Conservation (phyloP, 2,888 invertebrate species). For the Drosophila algonquin region DNA sequence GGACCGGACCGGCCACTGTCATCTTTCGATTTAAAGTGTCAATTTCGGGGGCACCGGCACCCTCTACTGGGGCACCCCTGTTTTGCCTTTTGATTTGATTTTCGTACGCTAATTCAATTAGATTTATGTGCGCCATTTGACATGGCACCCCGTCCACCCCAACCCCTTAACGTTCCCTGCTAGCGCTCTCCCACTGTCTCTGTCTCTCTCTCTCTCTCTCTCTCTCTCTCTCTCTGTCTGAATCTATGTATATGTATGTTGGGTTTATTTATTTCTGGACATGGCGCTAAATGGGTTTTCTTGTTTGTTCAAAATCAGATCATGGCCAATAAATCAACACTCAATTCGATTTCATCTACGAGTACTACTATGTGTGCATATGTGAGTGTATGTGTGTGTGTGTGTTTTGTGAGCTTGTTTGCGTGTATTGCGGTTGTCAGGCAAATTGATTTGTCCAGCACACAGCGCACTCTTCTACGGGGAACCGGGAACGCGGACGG, state of each 20-base stretch:
- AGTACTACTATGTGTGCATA: background rate
- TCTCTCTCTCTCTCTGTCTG: background rate
- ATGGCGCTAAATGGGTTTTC: slow-evolving; percentile 71
- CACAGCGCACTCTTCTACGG: slow-evolving; percentile 2
- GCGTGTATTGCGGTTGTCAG: slow-evolving; percentile 23
- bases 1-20: background rate
- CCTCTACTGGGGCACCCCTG: slow-evolving; percentile 2
- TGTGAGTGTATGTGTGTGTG: slow-evolving; percentile 1
- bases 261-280: slow-evolving; percentile 69
- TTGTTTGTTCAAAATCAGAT: slow-evolving; percentile 74
- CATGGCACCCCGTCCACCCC: slow-evolving; percentile 23
- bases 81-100: slow-evolving; percentile 60
- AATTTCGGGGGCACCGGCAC: slow-evolving; percentile 5
- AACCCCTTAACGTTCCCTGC: too few relatives aligned
- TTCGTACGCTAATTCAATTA: slow-evolving; percentile 70
- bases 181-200: too few relatives aligned
- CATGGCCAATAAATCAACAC: slow-evolving; percentile 75
- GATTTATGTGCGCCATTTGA: slow-evolving; percentile 72
- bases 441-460: slow-evolving; percentile 48
- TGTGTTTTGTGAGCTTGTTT: slow-evolving; percentile 12
- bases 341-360: slow-evolving; percentile 61
- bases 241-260: slow-evolving; percentile 12
- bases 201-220: background rate
- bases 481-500: background rate
- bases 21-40: slow-evolving; percentile 34